Base-by-base conservation (phyloP, 1,140 invertebrate species). In the Wiebesia pumilae region DNA sequence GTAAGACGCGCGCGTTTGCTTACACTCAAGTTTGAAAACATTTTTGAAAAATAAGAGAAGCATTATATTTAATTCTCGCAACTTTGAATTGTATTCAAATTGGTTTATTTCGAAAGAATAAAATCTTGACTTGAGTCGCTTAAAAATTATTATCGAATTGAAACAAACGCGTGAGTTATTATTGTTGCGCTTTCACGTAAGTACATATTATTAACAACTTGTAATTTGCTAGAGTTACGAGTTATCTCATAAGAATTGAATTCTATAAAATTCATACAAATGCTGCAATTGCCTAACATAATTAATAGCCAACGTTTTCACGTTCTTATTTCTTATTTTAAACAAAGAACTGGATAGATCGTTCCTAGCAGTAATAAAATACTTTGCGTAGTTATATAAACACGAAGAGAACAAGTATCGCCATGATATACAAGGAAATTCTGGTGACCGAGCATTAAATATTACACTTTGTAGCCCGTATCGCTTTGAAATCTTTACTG, bases 381-480 rank as follows among this genome's bases (percentile, higher is more conserved):
- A 62, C 78, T 81, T 58, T 33, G 35, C 54, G 24, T 65, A 47
- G 33, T 67, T 83, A 84, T 84, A 73, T 82, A 82, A 87, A 80
- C 47, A 87, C 84, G 65, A 47, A 54, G 35, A 80, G 71, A 58
- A n/a, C 62, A 54, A 30, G 67, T 58, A 75, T 43, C 85, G 83
- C 81, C 40, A 38, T 73, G 80, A 77, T 54, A 85, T 73, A 78
- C 51, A 67, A 65, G 75, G 58, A 58, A 80, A 85, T 85, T 69
- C 73, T 35, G 35, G 6, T 27, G 80, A 81, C 19, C 12, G 24
- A 40, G 62, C 0, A 81, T 69, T 69, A 30, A 69, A 81, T 33
- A 43, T 67, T 24, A 62, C 51, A 65, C 9, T 19, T 30, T 21
- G 6, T 10, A 3, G 35, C 69, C 9, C 27, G 16, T 40, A 73